A percentile compares a stretch with the other conserved stretches of the same genome.
These are phyloP conservation scores for Martes martes DNA, from an alignment of 2,113 vertebrate genomes.

Conservation along the genomic window DNA sequence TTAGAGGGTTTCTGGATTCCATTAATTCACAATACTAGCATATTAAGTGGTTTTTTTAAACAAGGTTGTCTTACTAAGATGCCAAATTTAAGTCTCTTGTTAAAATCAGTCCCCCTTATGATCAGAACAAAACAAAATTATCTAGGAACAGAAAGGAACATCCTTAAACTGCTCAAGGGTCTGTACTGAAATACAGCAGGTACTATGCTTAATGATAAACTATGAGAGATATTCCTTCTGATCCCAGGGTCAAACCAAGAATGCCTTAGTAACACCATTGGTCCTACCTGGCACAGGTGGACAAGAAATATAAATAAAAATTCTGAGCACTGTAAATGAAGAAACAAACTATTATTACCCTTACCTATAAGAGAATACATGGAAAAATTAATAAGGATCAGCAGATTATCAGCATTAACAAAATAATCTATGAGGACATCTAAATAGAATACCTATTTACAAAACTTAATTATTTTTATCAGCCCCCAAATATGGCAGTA, in stretches of 20 bases:
- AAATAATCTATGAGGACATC: background rate
- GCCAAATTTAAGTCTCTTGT: background rate
- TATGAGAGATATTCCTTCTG: background rate
- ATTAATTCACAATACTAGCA: background rate
- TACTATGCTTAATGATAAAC: background rate
- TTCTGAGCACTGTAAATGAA: background rate
- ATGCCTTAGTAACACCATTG: background rate
- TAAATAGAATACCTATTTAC: background rate
- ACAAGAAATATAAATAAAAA: background rate
- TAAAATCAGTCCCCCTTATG: background rate
- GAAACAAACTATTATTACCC: background rate
- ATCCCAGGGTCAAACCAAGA: background rate
- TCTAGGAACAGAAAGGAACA: background rate
- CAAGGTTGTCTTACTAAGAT: background rate
- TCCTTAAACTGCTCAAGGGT: background rate
- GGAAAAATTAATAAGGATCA: background rate
- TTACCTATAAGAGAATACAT: background rate
- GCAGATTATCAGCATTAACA: background rate
- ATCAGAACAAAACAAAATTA: background rate
- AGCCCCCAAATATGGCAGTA: background rate
- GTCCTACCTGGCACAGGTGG: background rate
- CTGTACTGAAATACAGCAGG: background rate
- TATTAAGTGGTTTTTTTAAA: background rate
- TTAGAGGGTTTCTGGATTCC: background rate
- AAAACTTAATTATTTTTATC: slow-evolving; percentile 10